Conservation (phyloP, 1,140 invertebrate genomes). For the Pseudomyrmex concolor region DNA sequence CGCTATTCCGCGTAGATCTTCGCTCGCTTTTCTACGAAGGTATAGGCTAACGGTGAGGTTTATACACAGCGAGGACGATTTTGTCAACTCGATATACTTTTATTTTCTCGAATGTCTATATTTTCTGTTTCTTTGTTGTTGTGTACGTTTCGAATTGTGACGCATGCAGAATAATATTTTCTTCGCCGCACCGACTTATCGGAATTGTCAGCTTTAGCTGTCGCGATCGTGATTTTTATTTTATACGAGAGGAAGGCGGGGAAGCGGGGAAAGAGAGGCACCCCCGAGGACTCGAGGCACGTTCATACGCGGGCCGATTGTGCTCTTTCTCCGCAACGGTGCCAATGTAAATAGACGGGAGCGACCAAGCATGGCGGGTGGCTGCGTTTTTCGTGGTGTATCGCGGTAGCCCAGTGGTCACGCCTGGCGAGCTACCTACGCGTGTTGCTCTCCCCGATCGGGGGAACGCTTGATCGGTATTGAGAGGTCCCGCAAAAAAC, state of each 20-base stretch:
- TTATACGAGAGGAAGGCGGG: no score
- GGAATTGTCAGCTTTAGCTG: background rate
- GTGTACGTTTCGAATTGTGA: background rate
- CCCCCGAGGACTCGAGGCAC: constrained; percentile 2
- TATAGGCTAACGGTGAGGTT: constrained; percentile 7
- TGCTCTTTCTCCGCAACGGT: constrained; percentile 59
- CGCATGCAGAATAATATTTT: no score
- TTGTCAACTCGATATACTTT: background rate
- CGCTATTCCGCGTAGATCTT: constrained; percentile 35
- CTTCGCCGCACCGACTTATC: background rate
- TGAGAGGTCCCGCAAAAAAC: constrained; percentile 75
- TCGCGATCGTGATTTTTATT: constrained; percentile 35
- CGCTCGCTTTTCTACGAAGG: constrained; percentile 18
- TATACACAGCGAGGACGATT: background rate
- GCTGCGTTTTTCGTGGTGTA: constrained; percentile 77
- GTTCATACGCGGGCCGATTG: constrained; percentile 24
- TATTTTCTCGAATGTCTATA: background rate
- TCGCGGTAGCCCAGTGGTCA: constrained; percentile 78
- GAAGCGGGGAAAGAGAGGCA: background rate
- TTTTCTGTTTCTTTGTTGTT: background rate
- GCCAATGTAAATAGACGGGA: constrained; percentile 78
- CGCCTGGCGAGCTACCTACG: constrained; percentile 75
- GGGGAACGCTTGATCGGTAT: constrained; percentile 73
- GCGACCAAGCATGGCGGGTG: constrained; percentile 73
- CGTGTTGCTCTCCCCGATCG: constrained; percentile 71